Conservation (phyloP, 2,888 invertebrate species). For the Campoletis raptor region DNA sequence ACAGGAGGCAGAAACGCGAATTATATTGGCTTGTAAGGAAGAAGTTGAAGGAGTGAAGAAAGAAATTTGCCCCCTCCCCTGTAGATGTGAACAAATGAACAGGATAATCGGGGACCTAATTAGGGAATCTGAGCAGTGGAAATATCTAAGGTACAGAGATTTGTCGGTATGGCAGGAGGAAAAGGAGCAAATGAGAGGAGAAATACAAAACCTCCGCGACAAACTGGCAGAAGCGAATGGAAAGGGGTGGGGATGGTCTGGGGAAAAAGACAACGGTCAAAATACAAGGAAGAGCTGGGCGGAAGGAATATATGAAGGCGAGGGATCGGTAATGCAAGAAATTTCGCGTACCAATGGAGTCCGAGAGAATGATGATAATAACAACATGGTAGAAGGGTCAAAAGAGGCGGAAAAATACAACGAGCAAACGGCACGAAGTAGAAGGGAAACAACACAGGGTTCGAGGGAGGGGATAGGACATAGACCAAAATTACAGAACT, state of each 20-base stretch:
- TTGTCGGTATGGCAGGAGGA: neutral
- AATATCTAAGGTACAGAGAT: neutral
- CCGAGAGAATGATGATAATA: neutral
- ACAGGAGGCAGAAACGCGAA: neutral
- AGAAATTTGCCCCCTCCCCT: neutral
- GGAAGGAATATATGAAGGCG: no score
- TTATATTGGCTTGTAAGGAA: neutral
- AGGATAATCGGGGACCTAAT: neutral
- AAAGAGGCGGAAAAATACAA: neutral
- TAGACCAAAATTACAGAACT: neutral
- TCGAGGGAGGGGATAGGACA: neutral
- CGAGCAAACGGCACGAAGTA: neutral
- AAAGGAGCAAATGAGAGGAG: no score
- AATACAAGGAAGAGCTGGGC: no score
- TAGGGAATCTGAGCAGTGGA: neutral
- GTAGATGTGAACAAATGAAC: neutral
- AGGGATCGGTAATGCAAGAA: neutral
- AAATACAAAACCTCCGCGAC: no score
- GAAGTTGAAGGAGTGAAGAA: neutral
- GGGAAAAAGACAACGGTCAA: no score
- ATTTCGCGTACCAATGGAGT: neutral
- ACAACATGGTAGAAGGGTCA: neutral
- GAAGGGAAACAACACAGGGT: neutral
- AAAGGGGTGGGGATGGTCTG: no score
- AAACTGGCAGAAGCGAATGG: no score